Evolutionary conservation across 2,888 invertebrate species (phyloP).

Genomic region (Dascillus cervinus): DNA sequence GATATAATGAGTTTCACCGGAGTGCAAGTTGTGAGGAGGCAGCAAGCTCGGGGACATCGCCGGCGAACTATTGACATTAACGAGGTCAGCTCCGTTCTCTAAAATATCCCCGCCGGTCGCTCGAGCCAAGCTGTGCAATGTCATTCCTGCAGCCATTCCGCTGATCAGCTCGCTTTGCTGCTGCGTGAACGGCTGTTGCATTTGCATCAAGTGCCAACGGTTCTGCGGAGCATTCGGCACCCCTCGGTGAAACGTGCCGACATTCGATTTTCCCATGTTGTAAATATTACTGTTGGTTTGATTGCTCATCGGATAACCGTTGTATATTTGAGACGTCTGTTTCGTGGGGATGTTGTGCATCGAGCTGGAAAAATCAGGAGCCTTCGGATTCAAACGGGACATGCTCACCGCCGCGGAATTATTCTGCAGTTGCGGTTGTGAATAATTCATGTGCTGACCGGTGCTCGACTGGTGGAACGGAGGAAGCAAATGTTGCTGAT

Average conservation of each 20-base stretch:
- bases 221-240: slow-evolving; percentile 22
- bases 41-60: slow-evolving; percentile 41
- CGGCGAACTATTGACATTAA: slow-evolving; percentile 45
- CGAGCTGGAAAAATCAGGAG: slow-evolving; percentile 65
- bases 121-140: slow-evolving; percentile 34
- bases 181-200: slow-evolving; percentile 32
- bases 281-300: slow-evolving; percentile 16
- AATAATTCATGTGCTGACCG: slow-evolving; percentile 33
- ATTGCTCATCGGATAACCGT: slow-evolving; percentile 20
- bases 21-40: slow-evolving; percentile 22
- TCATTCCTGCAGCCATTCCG: slow-evolving; percentile 39
- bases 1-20: slow-evolving; percentile 26
- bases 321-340: slow-evolving; percentile 20
- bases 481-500: slow-evolving; percentile 14
- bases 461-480: slow-evolving; percentile 26
- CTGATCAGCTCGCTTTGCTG: slow-evolving; percentile 34
- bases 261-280: slow-evolving; percentile 14
- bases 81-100: slow-evolving; percentile 43
- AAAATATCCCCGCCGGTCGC: slow-evolving; percentile 35
- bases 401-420: slow-evolving; percentile 42
- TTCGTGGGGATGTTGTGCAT: slow-evolving; percentile 29
- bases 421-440: slow-evolving; percentile 26
- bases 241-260: slow-evolving; percentile 17
- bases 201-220: slow-evolving; percentile 33
- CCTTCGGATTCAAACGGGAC: slow-evolving; percentile 71